A percentile compares a stretch with the other conserved stretches of the same genome.
Evolutionary conservation across 2,113 vertebrate species (phyloP).

Genomic region (Arenaria interpres): DNA sequence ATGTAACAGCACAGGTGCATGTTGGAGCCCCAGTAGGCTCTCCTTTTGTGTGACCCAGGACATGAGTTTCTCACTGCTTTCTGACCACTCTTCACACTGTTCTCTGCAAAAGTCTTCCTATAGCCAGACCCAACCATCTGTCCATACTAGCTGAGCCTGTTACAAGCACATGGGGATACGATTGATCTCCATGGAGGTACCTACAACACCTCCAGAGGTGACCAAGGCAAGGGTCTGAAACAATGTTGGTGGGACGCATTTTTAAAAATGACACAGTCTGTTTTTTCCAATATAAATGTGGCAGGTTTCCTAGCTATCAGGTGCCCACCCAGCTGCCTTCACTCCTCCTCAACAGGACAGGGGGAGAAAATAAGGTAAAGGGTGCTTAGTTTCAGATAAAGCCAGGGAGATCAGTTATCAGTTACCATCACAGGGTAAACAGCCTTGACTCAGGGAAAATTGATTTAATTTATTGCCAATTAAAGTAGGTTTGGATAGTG

Average conservation of each 20-base stretch:
- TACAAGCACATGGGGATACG: too few relatives aligned
- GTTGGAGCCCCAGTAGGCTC: not conserved
- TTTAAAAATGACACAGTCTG: not conserved
- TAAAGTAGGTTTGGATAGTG: not conserved
- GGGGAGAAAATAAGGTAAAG: not conserved
- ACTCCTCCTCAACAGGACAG: not conserved
- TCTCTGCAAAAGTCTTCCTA: not conserved
- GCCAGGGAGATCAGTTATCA: not conserved
- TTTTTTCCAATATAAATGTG: not conserved
- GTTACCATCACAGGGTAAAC: not conserved
- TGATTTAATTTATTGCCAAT: not conserved
- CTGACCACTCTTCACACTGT: too few relatives aligned
- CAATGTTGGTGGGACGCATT: not conserved
- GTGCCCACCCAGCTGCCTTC: not conserved
- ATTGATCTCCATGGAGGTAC: not conserved
- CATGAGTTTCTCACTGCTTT: rapidly evolving
- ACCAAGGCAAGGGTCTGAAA: not conserved
- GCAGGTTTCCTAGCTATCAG: not conserved
- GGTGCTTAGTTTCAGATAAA: rapidly evolving
- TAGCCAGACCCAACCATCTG: not conserved
- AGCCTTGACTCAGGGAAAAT: rapidly evolving
- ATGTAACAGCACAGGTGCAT: rapidly evolving
- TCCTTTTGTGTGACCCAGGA: not conserved
- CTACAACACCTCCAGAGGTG: not conserved
- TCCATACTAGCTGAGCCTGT: too few relatives aligned